phyloP scores from a whole-genome alignment of 2,797 vertebrate genomes.

The Pyrocephalus nanus region DNA sequence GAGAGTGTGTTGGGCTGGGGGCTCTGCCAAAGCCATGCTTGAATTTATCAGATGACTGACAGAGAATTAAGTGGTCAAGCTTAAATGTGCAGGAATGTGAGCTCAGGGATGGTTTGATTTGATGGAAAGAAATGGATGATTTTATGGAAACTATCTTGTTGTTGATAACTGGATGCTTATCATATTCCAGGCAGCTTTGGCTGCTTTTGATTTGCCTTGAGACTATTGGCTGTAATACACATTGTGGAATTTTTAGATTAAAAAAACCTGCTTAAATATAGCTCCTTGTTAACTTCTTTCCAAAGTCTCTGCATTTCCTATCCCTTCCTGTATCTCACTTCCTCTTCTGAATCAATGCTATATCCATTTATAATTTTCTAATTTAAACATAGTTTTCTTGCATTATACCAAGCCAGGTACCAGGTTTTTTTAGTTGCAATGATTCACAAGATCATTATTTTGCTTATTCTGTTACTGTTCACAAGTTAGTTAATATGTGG shows the following conservation, averaged over 20 bases:
- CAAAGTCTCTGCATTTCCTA: neutral
- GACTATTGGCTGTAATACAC: neutral
- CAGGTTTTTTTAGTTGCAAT: neutral
- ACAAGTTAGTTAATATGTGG: neutral
- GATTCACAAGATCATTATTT: neutral
- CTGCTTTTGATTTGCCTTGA: neutral
- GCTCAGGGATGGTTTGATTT: neutral
- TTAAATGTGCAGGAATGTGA: neutral
- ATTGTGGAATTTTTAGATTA: neutral
- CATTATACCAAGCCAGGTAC: neutral
- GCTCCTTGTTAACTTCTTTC: neutral
- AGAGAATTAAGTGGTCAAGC: neutral
- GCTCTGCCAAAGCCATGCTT: neutral
- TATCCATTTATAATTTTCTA: neutral
- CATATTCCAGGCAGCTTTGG: neutral
- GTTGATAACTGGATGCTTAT: neutral
- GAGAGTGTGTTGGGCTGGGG: neutral
- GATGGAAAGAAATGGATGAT: neutral
- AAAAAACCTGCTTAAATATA: neutral
- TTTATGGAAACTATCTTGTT: neutral
- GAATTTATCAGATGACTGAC: neutral
- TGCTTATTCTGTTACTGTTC: neutral
- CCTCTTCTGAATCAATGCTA: neutral
- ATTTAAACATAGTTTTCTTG: neutral
- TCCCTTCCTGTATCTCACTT: neutral